Conservation (phyloP, 2,797 vertebrate genomes). For the Clarias platycephalus region DNA sequence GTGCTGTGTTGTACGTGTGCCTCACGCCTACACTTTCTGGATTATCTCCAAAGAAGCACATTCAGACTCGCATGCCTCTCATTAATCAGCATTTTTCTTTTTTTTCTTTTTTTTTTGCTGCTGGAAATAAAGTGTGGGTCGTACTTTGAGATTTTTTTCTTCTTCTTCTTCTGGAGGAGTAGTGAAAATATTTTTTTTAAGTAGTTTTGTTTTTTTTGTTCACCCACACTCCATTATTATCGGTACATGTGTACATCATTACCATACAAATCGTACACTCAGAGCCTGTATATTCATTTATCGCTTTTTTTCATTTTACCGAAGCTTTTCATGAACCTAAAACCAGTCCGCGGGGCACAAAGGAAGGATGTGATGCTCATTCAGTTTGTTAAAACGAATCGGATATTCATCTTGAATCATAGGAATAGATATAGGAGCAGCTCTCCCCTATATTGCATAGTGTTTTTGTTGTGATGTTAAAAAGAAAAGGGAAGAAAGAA, state of each 20-base stretch:
- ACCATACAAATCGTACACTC: constrained; percentile 24
- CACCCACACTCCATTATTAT: not conserved
- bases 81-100: constrained; percentile 44
- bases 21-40: constrained; percentile 31
- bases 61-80: constrained; percentile 28
- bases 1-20: constrained; percentile 25
- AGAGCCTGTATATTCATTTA: not conserved
- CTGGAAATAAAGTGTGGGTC: constrained; percentile 23
- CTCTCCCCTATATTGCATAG: not conserved
- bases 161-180: not conserved
- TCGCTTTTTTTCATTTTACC: not conserved
- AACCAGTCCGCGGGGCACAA: not conserved
- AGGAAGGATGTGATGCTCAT: not conserved
- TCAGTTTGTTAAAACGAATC: not conserved
- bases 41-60: constrained; percentile 51
- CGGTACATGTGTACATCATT: constrained; percentile 25
- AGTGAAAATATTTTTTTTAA: not conserved
- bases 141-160: not conserved
- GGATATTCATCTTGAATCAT: not conserved
- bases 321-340: not conserved
- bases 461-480: not conserved
- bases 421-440: not conserved
- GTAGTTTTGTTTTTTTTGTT: not conserved
- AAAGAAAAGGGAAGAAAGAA: not conserved
- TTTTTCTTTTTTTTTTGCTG: not conserved